phyloP scores from a whole-genome alignment of 2,888 invertebrate genomes.

The Ametastegia equiseti region DNA sequence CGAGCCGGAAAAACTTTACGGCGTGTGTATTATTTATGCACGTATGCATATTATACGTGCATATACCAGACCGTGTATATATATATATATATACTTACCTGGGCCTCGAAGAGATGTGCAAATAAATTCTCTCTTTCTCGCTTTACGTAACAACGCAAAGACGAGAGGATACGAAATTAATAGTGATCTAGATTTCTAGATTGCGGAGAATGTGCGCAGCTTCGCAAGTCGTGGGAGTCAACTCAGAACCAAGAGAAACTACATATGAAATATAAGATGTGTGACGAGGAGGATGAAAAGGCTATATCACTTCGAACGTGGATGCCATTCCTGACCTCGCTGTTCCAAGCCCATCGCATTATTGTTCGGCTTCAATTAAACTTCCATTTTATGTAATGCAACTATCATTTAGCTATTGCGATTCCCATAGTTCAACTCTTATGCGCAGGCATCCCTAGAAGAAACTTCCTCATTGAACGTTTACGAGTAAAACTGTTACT shows the following conservation, averaged over 20 bases:
- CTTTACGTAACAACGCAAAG: slow-evolving; percentile 38
- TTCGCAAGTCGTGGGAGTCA: slow-evolving; percentile 69
- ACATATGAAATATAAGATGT: slow-evolving; percentile 71
- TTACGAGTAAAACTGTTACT: background rate
- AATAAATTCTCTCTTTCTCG: slow-evolving; percentile 12
- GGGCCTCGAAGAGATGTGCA: background rate
- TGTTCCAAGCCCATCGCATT: slow-evolving; percentile 70
- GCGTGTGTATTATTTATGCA: slow-evolving; percentile 27
- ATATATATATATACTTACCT: background rate
- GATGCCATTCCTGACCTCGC: slow-evolving; percentile 71
- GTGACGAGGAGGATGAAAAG: slow-evolving; percentile 63
- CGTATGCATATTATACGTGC: slow-evolving; percentile 21
- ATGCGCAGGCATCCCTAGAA: slow-evolving; percentile 29
- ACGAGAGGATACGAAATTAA: slow-evolving; percentile 73
- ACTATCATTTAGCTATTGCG: slow-evolving; percentile 66
- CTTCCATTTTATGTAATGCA: slow-evolving; percentile 72
- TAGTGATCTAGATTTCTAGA: slow-evolving; percentile 75
- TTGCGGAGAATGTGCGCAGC: slow-evolving; percentile 74
- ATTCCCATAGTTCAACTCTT: slow-evolving; percentile 41
- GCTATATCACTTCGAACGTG: slow-evolving; percentile 51
- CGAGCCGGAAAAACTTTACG: slow-evolving; percentile 30
- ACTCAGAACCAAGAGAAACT: slow-evolving; percentile 61
- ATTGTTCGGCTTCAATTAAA: slow-evolving; percentile 74
- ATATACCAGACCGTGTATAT: background rate
- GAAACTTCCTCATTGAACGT: slow-evolving; percentile 48